These are phyloP conservation scores for Neodiprion fabricii DNA, from an alignment of 1,140 invertebrate genomes.

Conservation along the genomic window DNA sequence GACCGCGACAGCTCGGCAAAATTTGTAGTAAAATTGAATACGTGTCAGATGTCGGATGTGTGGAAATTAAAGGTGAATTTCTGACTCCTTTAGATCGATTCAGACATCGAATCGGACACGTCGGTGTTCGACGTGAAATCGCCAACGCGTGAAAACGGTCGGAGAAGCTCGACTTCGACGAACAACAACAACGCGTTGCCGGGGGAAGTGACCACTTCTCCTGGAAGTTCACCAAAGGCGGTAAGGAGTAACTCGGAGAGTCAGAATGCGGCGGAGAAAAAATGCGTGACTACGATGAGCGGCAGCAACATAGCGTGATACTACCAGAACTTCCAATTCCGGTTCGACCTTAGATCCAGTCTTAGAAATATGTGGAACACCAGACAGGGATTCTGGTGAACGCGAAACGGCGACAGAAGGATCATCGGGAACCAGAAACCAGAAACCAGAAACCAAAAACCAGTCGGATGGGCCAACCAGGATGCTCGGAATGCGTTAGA, in stretches of 20 bases:
- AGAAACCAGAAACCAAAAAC: no score
- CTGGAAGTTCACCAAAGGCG: conserved; percentile 62
- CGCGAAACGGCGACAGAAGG: background rate
- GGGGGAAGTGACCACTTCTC: conserved; percentile 47
- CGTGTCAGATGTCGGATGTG: no score
- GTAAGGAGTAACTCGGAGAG: conserved; percentile 66
- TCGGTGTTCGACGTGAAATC: conserved; percentile 67
- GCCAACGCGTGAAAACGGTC: conserved; percentile 61
- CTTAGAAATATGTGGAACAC: conserved; percentile 53
- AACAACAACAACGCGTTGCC: conserved; percentile 66
- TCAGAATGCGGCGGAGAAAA: conserved; percentile 64
- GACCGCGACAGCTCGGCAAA: no score
- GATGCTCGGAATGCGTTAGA: background rate
- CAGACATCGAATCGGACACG: conserved; percentile 67
- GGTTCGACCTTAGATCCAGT: conserved; percentile 53
- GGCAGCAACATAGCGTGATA: conserved; percentile 74
- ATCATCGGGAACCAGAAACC: no score
- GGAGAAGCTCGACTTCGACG: conserved; percentile 65
- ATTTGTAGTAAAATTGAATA: no score
- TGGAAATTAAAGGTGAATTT: background rate
- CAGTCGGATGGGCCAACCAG: no score
- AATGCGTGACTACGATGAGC: conserved; percentile 70
- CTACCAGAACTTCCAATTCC: conserved; percentile 53
- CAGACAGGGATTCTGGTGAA: conserved; percentile 52
- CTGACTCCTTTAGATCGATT: conserved; percentile 60